phyloP scores from a whole-genome alignment of 1,140 invertebrate genomes.

The Meloidogyne exigua region DNA sequence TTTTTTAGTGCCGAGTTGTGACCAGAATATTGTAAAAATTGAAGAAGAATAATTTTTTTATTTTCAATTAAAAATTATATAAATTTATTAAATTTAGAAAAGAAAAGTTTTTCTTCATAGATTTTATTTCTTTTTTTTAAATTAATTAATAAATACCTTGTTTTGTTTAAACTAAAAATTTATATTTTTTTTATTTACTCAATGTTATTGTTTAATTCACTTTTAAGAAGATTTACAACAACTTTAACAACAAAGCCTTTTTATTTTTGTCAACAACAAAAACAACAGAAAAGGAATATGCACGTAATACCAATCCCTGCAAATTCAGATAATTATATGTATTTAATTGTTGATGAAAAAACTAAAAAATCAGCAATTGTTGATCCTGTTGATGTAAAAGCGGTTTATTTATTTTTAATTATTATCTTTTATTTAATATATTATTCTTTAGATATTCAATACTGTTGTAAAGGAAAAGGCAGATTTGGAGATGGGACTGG shows the following conservation, averaged over 20 bases:
- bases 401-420: constrained; percentile 15
- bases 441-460: constrained; percentile 13
- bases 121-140: too few relatives aligned
- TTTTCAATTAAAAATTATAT: neutral
- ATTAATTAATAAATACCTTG: too few relatives aligned
- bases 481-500: constrained; percentile 6
- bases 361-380: constrained; percentile 17
- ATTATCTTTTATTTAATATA: neutral
- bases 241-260: neutral
- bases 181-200: neutral
- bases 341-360: constrained; percentile 28
- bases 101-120: too few relatives aligned
- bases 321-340: constrained; percentile 31
- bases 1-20: neutral
- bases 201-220: neutral
- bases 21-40: neutral
- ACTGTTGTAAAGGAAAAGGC: neutral
- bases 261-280: neutral
- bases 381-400: constrained; percentile 29
- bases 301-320: constrained; percentile 34
- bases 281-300: too few relatives aligned
- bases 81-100: too few relatives aligned
- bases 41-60: neutral
- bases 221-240: neutral
- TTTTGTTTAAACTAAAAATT: too few relatives aligned